These are phyloP conservation scores for Pseudorectes ferrugineus DNA, from an alignment of 2,113 vertebrate genomes.

Conservation along the genomic window DNA sequence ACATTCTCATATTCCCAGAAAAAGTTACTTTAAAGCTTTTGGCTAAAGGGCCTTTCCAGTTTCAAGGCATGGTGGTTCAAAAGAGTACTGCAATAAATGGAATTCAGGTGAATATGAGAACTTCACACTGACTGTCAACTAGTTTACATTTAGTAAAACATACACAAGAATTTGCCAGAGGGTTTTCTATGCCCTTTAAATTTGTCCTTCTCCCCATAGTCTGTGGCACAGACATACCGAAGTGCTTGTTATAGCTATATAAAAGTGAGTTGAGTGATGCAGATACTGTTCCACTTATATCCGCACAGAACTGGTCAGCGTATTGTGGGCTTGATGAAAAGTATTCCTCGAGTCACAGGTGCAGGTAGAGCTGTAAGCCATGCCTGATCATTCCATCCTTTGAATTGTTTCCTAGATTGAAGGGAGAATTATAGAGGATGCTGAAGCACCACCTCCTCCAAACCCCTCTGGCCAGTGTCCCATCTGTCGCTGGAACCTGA, in stretches of 20 bases:
- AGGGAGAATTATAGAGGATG: slow-evolving; percentile 71
- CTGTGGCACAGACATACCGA: background rate
- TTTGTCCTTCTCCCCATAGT: background rate
- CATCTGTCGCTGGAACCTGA: slow-evolving; percentile 96
- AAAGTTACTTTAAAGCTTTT: background rate
- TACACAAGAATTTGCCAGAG: background rate
- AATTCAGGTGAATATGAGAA: background rate
- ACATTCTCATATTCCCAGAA: background rate
- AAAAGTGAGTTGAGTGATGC: background rate
- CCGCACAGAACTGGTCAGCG: rapidly evolving
- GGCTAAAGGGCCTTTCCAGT: background rate
- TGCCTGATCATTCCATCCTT: background rate
- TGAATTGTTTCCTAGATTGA: slow-evolving; percentile 79
- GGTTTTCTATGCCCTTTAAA: background rate
- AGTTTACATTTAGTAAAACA: background rate
- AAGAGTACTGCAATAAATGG: background rate
- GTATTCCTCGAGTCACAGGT: background rate
- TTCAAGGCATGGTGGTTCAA: background rate
- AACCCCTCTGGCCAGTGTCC: slow-evolving; percentile 91
- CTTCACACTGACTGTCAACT: background rate
- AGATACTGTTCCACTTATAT: background rate
- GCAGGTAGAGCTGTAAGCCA: background rate
- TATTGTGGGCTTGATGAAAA: background rate
- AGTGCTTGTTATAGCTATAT: background rate
- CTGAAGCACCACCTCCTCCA: slow-evolving; percentile 77